A percentile compares a stretch with the other conserved stretches of the same genome.
Evolutionary conservation across 2,797 vertebrate species (phyloP).

Genomic region (Phataginus tricuspis): DNA sequence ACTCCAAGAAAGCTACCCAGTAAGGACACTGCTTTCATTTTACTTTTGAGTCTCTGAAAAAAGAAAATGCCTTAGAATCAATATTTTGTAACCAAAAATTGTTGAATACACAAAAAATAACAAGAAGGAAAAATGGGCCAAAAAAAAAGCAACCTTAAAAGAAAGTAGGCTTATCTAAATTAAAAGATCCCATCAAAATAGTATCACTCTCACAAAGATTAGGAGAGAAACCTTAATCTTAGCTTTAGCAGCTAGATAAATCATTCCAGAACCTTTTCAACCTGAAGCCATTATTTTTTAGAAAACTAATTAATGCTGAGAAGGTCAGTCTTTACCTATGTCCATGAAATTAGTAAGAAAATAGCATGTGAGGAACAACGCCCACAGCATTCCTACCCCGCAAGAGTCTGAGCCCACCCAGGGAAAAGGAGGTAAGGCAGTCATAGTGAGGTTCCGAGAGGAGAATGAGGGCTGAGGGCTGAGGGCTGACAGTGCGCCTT

Average conservation of each 20-base stretch:
- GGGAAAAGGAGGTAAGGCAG: neutral
- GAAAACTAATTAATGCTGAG: neutral
- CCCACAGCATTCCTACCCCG: neutral
- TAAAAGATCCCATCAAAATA: constrained; percentile 29
- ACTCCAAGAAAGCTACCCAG: constrained; percentile 73
- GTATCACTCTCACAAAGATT: constrained; percentile 11
- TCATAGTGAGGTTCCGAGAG: neutral
- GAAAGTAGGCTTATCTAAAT: neutral
- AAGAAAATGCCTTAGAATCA: neutral
- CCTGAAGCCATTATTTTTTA: neutral
- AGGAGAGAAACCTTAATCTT: neutral
- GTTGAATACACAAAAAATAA: neutral
- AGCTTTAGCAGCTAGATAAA: neutral
- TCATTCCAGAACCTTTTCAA: constrained; percentile 19
- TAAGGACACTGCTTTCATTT: constrained; percentile 47
- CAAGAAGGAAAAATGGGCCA: too few relatives aligned
- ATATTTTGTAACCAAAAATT: constrained; percentile 51
- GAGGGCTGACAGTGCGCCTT: neutral
- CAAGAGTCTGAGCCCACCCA: neutral
- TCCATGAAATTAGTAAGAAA: constrained; percentile 14
- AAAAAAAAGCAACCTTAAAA: neutral
- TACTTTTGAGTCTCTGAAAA: constrained; percentile 60
- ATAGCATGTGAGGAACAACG: neutral
- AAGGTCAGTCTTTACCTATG: neutral
- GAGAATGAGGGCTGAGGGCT: neutral